Base-by-base conservation (phyloP, 2,888 invertebrate species). In the Beris morrisii region DNA sequence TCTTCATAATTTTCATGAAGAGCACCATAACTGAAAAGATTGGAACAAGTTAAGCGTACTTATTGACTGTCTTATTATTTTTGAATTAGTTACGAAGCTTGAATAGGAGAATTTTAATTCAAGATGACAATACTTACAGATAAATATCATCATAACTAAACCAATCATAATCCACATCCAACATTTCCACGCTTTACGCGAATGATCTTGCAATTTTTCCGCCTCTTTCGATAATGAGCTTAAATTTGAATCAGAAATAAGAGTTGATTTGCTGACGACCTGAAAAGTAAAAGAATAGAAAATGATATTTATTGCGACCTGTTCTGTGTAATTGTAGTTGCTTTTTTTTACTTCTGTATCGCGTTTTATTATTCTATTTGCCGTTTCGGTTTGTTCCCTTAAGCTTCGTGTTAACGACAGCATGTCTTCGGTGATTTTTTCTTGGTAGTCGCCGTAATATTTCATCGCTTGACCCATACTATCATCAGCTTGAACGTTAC, bases 121-220 rank as follows among this genome's bases (percentile, higher is more conserved):
- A 22, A 45, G 65, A 50, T 55, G 55, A 61, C 57, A 22, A 43
- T 64, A 84, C 90, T 86, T 82, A 93, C 93, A 91, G 69, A 97
- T 88, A 82, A 97, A 97, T 73, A 93, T 89, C 66, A 88, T 83
- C 78, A 93, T 86, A 55, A 97, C 95, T 57, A 93, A 83, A 5
- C 88, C 86, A 64, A 97, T 83, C 91, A 96, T 91, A 45, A 95
- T 81, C 94, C 95, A 96, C 71, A 96, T 87, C 95, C 95, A 95
- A 79, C 96, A 97, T 75, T 93, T 93, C 87, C 94, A 96, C 0
- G 92, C 91, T 69, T 91, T 88, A 70, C 87, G 86, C 28, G 92
- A 94, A 80, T 95, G 94, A 71, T 91, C 91, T 71, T 90, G 89
- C 45, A 97, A 82, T 74, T 91, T 87, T 50, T 88, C 88, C 0